Conservation (phyloP, 2,113 vertebrate genomes). For the Andinoacara biseriatus region DNA sequence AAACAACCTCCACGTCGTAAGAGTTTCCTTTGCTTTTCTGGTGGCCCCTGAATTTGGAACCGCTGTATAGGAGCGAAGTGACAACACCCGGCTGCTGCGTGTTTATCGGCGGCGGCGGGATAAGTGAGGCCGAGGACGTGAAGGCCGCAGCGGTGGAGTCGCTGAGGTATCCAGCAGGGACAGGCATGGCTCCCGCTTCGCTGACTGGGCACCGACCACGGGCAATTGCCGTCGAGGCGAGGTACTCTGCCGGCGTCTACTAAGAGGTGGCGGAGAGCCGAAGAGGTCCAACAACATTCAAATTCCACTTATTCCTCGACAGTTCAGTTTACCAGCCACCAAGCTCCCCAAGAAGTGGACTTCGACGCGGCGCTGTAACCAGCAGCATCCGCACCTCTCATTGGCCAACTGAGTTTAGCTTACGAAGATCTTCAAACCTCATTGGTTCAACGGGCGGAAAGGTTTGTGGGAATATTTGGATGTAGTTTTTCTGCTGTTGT, state of each 20-base stretch:
- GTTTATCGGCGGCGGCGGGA: constrained; percentile 96
- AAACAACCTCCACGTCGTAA: constrained; percentile 97
- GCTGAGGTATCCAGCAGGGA: constrained; percentile 88
- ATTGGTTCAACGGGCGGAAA: constrained; percentile 70
- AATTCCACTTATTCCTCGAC: constrained; percentile 41
- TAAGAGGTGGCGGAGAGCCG: constrained; percentile 18
- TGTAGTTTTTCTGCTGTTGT: constrained; percentile 67
- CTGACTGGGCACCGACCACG: constrained; percentile 68
- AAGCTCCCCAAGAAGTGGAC: constrained; percentile 71
- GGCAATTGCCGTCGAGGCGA: constrained; percentile 52
- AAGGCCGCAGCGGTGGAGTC: constrained; percentile 82
- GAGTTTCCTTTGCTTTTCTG: constrained; percentile 99
- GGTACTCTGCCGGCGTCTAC: constrained; percentile 42
- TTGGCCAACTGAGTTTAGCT: constrained; percentile 53
- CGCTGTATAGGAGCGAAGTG: constrained; percentile 95
- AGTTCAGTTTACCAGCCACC: constrained; percentile 57
- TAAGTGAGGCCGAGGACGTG: constrained; percentile 87
- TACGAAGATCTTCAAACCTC: constrained; percentile 25
- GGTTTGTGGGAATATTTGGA: constrained; percentile 21
- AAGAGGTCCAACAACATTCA: constrained; percentile 54
- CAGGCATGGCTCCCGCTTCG: constrained; percentile 88
- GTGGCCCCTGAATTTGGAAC: constrained; percentile 95
- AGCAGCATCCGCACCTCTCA: constrained; percentile 60
- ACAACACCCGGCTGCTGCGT: constrained; percentile 94
- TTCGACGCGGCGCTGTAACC: constrained; percentile 56